These are phyloP conservation scores for Spatula clypeata DNA, from an alignment of 2,797 vertebrate genomes.

Conservation along the genomic window DNA sequence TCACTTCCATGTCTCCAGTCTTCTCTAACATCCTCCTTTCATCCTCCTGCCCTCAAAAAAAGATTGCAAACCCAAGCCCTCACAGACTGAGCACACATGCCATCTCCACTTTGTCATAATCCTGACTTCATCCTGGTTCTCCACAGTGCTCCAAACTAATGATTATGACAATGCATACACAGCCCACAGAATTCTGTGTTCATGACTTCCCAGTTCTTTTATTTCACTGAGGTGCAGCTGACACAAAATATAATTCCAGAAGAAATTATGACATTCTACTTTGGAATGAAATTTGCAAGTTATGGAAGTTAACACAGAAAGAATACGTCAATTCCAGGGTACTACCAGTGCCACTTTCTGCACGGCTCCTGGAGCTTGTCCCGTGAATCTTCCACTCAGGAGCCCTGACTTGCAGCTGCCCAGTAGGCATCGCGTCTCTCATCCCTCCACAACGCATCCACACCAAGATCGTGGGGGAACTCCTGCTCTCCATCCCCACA, in stretches of 20 bases:
- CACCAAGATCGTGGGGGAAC: neutral
- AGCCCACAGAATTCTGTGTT: neutral
- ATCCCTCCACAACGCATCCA: neutral
- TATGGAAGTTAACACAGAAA: neutral
- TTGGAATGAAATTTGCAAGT: neutral
- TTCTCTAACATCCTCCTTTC: neutral
- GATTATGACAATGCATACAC: accelerated
- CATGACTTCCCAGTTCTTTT: neutral
- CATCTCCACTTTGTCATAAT: accelerated
- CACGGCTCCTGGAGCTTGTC: neutral
- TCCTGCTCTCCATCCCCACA: neutral
- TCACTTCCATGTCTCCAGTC: neutral
- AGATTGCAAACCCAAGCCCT: neutral
- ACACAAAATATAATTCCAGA: accelerated
- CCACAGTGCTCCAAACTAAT: neutral
- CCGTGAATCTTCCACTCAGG: neutral
- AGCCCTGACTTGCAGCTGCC: neutral
- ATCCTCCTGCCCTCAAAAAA: neutral
- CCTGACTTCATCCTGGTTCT: neutral
- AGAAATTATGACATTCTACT: neutral
- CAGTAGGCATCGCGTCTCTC: neutral
- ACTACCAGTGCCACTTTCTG: neutral
- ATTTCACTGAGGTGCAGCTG: neutral
- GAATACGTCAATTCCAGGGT: neutral
- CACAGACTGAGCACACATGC: accelerated